phyloP scores from a whole-genome alignment of 2,888 invertebrate genomes.

The Dichetophora obliterata region DNA sequence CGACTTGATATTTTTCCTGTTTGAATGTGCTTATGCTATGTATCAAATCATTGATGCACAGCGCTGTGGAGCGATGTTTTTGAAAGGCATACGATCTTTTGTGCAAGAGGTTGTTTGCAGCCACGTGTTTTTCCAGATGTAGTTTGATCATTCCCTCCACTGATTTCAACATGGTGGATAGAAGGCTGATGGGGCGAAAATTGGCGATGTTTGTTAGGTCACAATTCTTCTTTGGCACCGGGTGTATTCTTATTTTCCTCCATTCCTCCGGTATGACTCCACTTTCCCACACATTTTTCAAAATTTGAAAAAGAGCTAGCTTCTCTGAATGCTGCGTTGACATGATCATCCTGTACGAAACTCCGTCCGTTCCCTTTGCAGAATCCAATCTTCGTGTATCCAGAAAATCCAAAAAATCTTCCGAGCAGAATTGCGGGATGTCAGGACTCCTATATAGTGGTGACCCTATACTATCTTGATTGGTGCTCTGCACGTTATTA shows the following conservation, averaged over 20 bases:
- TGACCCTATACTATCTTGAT: background rate
- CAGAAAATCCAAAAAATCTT: background rate
- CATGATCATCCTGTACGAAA: constrained; percentile 17
- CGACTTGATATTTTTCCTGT: background rate
- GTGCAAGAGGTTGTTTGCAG: background rate
- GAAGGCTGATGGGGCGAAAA: background rate
- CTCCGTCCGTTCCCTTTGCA: background rate
- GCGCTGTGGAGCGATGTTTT: background rate
- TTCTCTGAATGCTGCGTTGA: background rate
- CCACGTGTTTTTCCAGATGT: background rate
- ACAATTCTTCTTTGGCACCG: background rate
- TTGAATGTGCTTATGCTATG: background rate
- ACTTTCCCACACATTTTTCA: background rate
- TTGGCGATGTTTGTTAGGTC: background rate
- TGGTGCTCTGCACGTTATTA: background rate
- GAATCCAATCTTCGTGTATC: background rate
- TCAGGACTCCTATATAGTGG: background rate
- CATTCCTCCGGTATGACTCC: constrained; percentile 17
- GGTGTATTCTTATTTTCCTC: constrained; percentile 8
- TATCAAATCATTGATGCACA: background rate
- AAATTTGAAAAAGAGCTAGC: background rate
- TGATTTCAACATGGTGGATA: background rate
- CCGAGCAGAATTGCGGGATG: background rate
- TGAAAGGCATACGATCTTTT: background rate
- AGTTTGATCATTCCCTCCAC: background rate